Conservation (phyloP, 2,888 invertebrate species). For the Cephus pygmeus region DNA sequence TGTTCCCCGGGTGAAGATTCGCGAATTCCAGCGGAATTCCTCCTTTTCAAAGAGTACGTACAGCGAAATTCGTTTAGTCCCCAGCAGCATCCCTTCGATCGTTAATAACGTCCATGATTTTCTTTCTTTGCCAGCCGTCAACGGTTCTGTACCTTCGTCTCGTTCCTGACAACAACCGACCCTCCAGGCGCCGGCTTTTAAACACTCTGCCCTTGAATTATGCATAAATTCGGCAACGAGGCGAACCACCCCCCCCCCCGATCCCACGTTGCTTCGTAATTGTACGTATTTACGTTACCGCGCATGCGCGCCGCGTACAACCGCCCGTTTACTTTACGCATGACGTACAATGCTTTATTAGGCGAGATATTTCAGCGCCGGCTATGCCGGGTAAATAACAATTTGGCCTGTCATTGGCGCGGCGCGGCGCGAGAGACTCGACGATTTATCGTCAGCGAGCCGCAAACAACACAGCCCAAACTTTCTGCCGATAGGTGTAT, state of each 20-base stretch:
- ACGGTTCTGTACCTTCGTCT: background rate
- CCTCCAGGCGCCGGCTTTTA: background rate
- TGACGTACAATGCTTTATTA: background rate
- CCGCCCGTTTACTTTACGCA: constrained; percentile 5
- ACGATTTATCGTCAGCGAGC: constrained; percentile 8
- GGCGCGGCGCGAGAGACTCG: background rate
- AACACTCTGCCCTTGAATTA: background rate
- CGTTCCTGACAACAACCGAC: background rate
- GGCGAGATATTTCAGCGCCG: constrained; percentile 7
- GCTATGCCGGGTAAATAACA: constrained; percentile 9
- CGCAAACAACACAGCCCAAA: background rate
- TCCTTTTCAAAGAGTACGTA: background rate
- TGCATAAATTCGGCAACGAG: background rate
- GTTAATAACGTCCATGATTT: background rate
- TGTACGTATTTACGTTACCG: background rate
- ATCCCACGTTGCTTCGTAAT: background rate
- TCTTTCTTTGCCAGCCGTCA: background rate
- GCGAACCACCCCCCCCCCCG: background rate
- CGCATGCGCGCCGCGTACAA: background rate
- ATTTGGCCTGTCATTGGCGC: constrained; percentile 8
- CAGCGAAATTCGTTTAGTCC: background rate
- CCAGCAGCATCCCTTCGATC: background rate
- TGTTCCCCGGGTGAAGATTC: background rate
- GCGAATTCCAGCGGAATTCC: background rate
- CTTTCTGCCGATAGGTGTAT: background rate